These are phyloP conservation scores for Drosophila atroscutellata DNA, from an alignment of 2,888 invertebrate genomes.

Conservation along the genomic window DNA sequence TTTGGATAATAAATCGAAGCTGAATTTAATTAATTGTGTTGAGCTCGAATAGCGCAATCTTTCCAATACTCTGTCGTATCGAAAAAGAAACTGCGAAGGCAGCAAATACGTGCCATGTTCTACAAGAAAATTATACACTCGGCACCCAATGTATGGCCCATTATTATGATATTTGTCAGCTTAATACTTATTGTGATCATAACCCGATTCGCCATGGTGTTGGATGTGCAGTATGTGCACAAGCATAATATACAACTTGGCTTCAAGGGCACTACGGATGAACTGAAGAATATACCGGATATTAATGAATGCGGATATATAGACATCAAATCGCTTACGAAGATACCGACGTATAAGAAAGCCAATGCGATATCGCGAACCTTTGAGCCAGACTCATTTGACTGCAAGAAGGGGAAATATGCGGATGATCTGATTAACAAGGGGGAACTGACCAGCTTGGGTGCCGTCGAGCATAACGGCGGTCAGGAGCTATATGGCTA, in stretches of 20 bases:
- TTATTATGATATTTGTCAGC: slow-evolving; percentile 86
- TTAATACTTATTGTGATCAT: slow-evolving; percentile 66
- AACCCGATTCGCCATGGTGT: slow-evolving; percentile 48
- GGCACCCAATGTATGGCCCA: slow-evolving; percentile 73
- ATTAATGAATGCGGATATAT: slow-evolving; percentile 59
- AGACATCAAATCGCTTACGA: slow-evolving; percentile 37
- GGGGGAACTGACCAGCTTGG: slow-evolving; percentile 43
- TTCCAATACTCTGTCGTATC: slow-evolving; percentile 66
- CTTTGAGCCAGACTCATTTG: slow-evolving; percentile 55
- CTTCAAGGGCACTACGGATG: slow-evolving; percentile 9
- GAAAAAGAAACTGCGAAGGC: slow-evolving; percentile 40
- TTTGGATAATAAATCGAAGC: not conserved
- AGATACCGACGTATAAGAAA: slow-evolving; percentile 19
- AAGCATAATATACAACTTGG: slow-evolving; percentile 61
- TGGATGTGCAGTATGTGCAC: slow-evolving; percentile 42
- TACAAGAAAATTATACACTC: slow-evolving; percentile 75
- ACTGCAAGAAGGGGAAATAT: slow-evolving; percentile 49
- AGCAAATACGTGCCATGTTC: slow-evolving; percentile 75
- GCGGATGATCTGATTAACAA: slow-evolving; percentile 16
- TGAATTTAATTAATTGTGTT: not conserved
- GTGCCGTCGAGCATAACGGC: slow-evolving; percentile 60
- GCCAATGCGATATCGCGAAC: slow-evolving; percentile 17
- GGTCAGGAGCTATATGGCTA: slow-evolving; percentile 42
- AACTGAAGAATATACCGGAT: slow-evolving; percentile 48
- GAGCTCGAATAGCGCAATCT: slow-evolving; percentile 56